Evolutionary conservation across 2,113 vertebrate species (phyloP).

Genomic region (Entosphenus tridentatus): DNA sequence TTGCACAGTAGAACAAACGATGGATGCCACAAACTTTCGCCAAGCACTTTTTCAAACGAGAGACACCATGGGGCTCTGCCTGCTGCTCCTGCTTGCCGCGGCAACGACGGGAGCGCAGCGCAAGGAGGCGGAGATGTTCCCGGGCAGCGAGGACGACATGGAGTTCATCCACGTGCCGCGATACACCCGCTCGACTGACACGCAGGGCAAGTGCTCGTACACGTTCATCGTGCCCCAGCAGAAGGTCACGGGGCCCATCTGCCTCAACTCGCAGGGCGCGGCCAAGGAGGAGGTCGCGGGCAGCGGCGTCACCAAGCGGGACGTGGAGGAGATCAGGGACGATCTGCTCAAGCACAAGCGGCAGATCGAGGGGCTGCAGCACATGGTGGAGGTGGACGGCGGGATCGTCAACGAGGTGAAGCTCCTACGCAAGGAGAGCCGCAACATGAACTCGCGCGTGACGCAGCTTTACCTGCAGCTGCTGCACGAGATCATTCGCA

Average conservation of each 20-base stretch:
- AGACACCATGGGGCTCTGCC: background rate
- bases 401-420: constrained; percentile 93
- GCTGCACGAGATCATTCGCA: constrained; percentile 87
- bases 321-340: constrained; percentile 70
- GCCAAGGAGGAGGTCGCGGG: constrained; percentile 32
- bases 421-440: constrained; percentile 75
- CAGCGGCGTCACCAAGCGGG: constrained; percentile 72
- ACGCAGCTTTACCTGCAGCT: constrained; percentile 98
- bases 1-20: too few relatives aligned
- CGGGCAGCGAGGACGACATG: background rate
- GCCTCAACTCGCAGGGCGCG: constrained; percentile 50
- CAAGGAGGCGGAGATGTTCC: background rate
- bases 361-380: constrained; percentile 68
- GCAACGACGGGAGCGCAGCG: background rate
- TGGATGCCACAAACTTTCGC: too few relatives aligned
- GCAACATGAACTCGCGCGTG: constrained; percentile 94
- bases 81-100: constrained; percentile 1
- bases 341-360: constrained; percentile 62
- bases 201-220: constrained; percentile 53
- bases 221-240: constrained; percentile 84
- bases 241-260: constrained; percentile 82
- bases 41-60: too few relatives aligned
- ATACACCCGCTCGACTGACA: background rate
- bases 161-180: background rate
- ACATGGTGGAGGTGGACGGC: constrained; percentile 80